Evolutionary conservation across 2,797 vertebrate species (phyloP), one percentile per base, ranked within the genome.

Genomic region (Myripristis murdjan): DNA sequence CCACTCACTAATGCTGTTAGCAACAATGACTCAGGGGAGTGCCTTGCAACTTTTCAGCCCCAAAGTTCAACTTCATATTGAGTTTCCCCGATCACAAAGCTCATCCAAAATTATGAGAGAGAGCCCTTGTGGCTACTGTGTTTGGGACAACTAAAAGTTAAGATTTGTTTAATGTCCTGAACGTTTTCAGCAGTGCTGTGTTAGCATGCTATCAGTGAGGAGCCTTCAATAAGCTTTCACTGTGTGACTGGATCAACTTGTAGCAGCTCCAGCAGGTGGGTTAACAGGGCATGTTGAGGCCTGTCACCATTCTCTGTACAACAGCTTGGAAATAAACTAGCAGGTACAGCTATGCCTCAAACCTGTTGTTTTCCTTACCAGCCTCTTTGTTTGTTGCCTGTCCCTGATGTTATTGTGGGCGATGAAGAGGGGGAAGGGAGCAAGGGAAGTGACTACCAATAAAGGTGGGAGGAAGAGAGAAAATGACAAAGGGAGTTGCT

Each of bases 251-350:
- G 51, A 46, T 15, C 57, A 66, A n/a, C 48, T 1, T 44, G 54
- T 51, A 82, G 55, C 54, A 51, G 68, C 73, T 79, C 49, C 77
- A 84, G 81, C 73, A 82, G 78, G 47, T 81, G 67, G 70, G 78
- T 71, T 81, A 43, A 41, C 12, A 35, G 70, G 77, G 73, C 90
- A 62, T 82, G 91, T 88, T 63, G 28, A 87, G 89, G 48, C 91
- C 75, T 88, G 92, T 64, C 72, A 4, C 37, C n/a, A 46, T 44
- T 67, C 61, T 53, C 58, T 70, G 20, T 15, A 8, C 55, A 60
- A 54, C 26, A 24, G 37, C 8, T 24, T 3, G 60, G 22, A 73
- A 68, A 68, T 8, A 51, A 57, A 68, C 41, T 31, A 60, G 55
- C 80, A 84, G 73, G 79, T 85, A 83, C 67, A 67, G 31, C 49